phyloP scores from a whole-genome alignment of 2,113 vertebrate genomes.

The Lampris megalopsis region DNA sequence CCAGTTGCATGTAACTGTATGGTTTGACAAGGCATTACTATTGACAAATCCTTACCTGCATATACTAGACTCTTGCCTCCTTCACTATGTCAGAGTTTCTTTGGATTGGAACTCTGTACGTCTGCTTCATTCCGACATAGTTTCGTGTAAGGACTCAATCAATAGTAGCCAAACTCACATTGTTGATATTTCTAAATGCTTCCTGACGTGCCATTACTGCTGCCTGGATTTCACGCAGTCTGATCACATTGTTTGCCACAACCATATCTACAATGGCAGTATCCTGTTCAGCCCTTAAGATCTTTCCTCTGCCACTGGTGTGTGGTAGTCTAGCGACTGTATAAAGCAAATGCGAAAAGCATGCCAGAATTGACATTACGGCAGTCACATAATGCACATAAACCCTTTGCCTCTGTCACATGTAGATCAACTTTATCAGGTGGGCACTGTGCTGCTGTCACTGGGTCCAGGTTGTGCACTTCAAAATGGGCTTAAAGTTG shows the following conservation, averaged over 20 bases:
- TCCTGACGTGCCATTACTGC: conserved; percentile 2
- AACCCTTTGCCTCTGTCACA: too few relatives aligned
- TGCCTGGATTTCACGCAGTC: conserved; percentile 6
- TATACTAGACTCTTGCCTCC: conserved; percentile 29
- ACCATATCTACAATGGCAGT: conserved; percentile 22
- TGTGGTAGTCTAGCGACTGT: conserved; percentile 26
- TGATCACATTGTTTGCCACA: background rate
- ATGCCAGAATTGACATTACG: conserved; percentile 16
- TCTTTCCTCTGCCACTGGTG: conserved; percentile 29
- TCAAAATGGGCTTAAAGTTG: too few relatives aligned
- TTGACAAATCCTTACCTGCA: conserved; percentile 22
- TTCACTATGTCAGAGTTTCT: background rate
- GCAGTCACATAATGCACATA: conserved; percentile 1
- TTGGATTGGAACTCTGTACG: conserved; percentile 8
- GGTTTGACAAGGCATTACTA: conserved; percentile 22
- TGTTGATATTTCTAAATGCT: too few relatives aligned
- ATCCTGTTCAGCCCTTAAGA: conserved; percentile 19
- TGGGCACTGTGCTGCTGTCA: too few relatives aligned
- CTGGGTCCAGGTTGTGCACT: too few relatives aligned
- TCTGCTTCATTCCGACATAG: conserved; percentile 17
- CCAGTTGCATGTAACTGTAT: background rate
- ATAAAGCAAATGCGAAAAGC: conserved; percentile 29
- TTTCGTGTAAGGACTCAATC: background rate
- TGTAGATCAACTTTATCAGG: too few relatives aligned
- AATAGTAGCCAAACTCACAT: too few relatives aligned